Evolutionary conservation across 2,113 vertebrate species (phyloP).

Genomic region (Melospiza melodia): DNA sequence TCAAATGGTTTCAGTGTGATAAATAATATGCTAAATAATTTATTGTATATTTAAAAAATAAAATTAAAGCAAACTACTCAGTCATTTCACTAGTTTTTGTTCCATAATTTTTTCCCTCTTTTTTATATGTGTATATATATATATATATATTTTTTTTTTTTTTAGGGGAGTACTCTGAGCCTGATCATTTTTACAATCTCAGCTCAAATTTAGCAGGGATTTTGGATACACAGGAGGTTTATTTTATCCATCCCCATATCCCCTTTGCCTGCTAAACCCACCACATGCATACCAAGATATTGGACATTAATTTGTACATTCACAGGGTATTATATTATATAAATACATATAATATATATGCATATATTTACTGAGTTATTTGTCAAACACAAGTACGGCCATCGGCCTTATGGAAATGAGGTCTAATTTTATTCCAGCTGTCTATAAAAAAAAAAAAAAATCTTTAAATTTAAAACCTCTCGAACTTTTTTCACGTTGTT

Average conservation of each 20-base stretch:
- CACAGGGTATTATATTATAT: neutral
- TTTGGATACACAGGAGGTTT: neutral
- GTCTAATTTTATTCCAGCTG: neutral
- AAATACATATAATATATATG: neutral
- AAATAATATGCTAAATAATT: slow-evolving; percentile 2
- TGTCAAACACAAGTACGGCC: neutral
- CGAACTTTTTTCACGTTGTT: neutral
- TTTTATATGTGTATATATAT: neutral
- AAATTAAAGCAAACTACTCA: neutral
- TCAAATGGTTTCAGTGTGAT: neutral
- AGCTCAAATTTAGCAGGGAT: slow-evolving; percentile 33
- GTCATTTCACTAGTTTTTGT: neutral
- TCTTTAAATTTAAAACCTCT: neutral
- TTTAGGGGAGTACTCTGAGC: neutral
- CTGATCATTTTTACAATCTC: slow-evolving; percentile 11
- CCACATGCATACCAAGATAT: neutral
- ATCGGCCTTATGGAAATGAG: neutral
- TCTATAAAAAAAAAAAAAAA: neutral
- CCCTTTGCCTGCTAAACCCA: neutral
- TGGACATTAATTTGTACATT: neutral
- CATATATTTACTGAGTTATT: neutral
- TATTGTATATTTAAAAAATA: neutral
- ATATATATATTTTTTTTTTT: neutral
- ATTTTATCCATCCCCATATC: neutral
- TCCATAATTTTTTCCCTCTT: neutral